A percentile compares a stretch with the other conserved stretches of the same genome.
Conservation (phyloP, 2,797 vertebrate species). For the Notoglanidium macrostoma region DNA sequence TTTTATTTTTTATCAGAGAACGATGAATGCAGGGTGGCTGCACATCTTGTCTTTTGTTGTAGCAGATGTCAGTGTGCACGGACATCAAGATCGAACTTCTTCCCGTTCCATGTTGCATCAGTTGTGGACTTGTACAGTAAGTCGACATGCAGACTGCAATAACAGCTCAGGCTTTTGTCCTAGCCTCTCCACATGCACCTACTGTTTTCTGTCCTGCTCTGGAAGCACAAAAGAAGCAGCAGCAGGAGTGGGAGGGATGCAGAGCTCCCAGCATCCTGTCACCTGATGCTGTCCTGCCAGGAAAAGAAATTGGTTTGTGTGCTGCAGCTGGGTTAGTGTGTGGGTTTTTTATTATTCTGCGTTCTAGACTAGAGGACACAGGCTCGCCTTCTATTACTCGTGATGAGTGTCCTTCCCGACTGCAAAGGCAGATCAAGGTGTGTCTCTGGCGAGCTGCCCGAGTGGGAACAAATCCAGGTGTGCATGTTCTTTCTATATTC, state of each 20-base stretch:
- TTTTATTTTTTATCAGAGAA: conserved; percentile 47
- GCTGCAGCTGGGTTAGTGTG: conserved; percentile 46
- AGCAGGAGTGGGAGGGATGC: conserved; percentile 34
- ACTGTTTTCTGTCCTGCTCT: conserved; percentile 18
- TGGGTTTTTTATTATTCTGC: conserved; percentile 56
- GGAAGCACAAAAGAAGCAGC: conserved; percentile 41
- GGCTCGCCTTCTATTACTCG: conserved; percentile 18
- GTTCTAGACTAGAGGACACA: conserved; percentile 48
- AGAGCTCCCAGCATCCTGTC: conserved; percentile 46
- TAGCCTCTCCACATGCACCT: conserved; percentile 17
- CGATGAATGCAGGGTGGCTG: conserved; percentile 21
- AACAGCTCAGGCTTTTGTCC: conserved; percentile 24
- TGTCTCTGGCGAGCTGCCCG: conserved; percentile 28
- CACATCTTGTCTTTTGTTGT: conserved; percentile 40
- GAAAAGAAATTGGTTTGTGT: conserved; percentile 57
- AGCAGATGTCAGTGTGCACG: conserved; percentile 10
- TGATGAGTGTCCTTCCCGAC: conserved; percentile 25
- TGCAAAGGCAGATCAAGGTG: conserved; percentile 27
- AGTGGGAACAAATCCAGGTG: conserved; percentile 33
- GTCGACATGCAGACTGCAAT: conserved; percentile 38
- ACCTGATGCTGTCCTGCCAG: conserved; percentile 53
- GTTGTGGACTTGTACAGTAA: conserved; percentile 27
- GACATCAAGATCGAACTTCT: conserved; percentile 33
- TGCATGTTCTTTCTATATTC: conserved; percentile 10
- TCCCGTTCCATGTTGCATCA: conserved; percentile 26